A percentile compares a stretch with the other conserved stretches of the same genome.
Conservation (phyloP, 2,113 vertebrate species). For the Odocoileus virginianus region DNA sequence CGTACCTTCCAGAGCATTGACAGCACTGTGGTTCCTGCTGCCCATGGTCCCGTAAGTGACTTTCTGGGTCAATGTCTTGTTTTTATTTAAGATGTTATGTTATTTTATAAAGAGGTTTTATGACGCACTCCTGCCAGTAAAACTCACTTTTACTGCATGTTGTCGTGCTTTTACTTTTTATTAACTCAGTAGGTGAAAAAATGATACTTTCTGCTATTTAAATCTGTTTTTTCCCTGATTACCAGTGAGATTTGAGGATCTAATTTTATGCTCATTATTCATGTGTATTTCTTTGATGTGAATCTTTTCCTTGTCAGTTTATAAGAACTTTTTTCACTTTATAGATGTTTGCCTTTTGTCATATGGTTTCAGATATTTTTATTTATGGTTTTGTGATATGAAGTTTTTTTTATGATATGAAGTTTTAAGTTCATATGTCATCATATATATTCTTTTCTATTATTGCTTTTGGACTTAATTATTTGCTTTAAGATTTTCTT, state of each 20-base stretch:
- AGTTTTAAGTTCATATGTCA: neutral
- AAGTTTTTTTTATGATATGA: neutral
- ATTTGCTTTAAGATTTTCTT: neutral
- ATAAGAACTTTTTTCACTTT: neutral
- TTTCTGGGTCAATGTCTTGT: neutral
- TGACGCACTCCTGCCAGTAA: neutral
- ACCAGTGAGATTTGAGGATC: neutral
- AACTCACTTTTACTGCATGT: neutral
- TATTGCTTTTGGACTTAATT: neutral
- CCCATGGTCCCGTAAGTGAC: neutral
- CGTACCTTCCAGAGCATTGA: fast-evolving
- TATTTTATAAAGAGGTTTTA: neutral
- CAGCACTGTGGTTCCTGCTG: neutral
- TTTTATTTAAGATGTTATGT: neutral
- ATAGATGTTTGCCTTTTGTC: neutral
- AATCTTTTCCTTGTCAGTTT: neutral
- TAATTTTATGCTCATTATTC: neutral
- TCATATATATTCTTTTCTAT: neutral
- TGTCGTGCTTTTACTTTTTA: neutral
- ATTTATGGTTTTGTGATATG: neutral
- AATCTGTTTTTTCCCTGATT: neutral
- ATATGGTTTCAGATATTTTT: neutral
- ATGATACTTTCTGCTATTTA: neutral
- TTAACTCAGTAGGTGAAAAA: neutral
- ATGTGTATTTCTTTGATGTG: neutral